Evolutionary conservation across 2,888 invertebrate genomes (phyloP), one percentile per base, ranked within the genome.

Genomic region (Megamerina dolium): DNA sequence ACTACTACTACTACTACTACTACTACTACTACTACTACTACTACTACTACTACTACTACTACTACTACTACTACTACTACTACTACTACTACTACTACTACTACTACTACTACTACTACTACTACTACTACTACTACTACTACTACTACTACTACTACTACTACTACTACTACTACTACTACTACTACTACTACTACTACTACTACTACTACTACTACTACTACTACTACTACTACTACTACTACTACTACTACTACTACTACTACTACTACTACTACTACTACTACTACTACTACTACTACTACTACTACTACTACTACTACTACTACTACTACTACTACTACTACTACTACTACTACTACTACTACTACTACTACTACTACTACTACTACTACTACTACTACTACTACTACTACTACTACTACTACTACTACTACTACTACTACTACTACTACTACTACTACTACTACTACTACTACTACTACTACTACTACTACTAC

Each of bases 341-440:
- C 16, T 32, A 32, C 16, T 32, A 32, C 16, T 32, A 32, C n/a
- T 32, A 32, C 16, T 32, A 32, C 16, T 32, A 32, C 16, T 32
- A 32, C 16, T 32, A 32, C 16, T 32, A 32, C 16, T 32, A 32
- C n/a, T 32, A 32, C 16, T 32, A 32, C 26, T 32, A 32, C n/a
- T 32, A 32, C 16, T 32, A 32, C 16, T 32, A 32, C 16, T 32
- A 32, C 16, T 32, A 32, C 16, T 32, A 32, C 16, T 32, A 32
- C 16, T 32, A 26, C 26, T 26, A 26, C 26, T 26, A 26, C 26
- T 26, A 26, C 26, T 26, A 26, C 26, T 26, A 26, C 26, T 26
- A 26, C 26, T 26, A 26, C 26, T 26, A 26, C 26, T 26, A 26
- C 26, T 26, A 26, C 26, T 26, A 26, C 26, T 26, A 26, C 26